phyloP scores from a whole-genome alignment of 1,140 invertebrate genomes.

The Augochlora pura region DNA sequence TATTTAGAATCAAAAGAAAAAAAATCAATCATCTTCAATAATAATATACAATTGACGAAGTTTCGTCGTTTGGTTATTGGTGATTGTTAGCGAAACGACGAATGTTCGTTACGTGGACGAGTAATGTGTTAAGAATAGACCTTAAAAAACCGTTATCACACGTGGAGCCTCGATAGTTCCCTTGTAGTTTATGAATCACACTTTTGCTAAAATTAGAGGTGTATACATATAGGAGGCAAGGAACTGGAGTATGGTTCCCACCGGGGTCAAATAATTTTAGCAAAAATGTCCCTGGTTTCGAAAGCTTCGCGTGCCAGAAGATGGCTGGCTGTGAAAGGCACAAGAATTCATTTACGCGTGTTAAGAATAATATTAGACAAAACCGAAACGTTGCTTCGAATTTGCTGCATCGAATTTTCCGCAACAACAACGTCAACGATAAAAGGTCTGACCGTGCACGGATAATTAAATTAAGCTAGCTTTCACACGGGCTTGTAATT shows the following conservation, averaged over 20 bases:
- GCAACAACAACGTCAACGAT: not conserved
- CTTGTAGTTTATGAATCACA: constrained; percentile 37
- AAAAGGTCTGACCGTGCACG: constrained; percentile 17
- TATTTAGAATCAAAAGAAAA: no score
- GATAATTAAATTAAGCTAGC: constrained; percentile 51
- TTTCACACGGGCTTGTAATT: constrained; percentile 51
- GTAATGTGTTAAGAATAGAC: not conserved
- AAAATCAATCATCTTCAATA: no score
- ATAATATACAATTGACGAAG: no score
- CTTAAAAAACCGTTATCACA: not conserved
- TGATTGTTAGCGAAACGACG: no score
- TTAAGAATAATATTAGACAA: not conserved
- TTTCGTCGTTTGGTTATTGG: no score
- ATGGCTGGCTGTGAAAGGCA: no score
- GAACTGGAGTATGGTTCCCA: not conserved
- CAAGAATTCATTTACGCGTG: no score
- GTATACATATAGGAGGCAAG: not conserved
- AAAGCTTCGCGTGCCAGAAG: constrained; percentile 6
- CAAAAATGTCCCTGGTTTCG: constrained; percentile 13
- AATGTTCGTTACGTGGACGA: no score
- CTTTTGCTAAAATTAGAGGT: constrained; percentile 53
- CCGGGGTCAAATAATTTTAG: constrained; percentile 35
- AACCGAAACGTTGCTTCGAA: not conserved
- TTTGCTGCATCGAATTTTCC: constrained; percentile 40
- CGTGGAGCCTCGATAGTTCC: not conserved